Evolutionary conservation across 2,888 invertebrate species (phyloP), one percentile per base, ranked within the genome.

Genomic region (Tuta absoluta): DNA sequence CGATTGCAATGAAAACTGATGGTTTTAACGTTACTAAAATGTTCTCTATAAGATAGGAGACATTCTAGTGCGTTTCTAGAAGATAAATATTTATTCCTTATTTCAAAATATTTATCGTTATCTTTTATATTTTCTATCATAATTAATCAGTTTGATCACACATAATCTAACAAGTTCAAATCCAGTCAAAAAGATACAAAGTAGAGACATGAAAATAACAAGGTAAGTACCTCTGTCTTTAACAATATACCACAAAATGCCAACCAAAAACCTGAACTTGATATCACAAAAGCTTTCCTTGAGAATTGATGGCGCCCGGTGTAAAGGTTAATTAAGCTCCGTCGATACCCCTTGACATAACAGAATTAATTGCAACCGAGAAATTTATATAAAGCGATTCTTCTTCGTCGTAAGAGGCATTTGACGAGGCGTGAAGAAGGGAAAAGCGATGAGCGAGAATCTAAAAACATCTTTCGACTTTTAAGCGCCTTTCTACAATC

Each of bases 351-450:
- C 80, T 80, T 79, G 80, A 84, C 81, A 84, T 82, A 83, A 84
- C 82, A 77, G 72, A 82, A 89, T 88, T 88, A 89, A 89, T 88
- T 84, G 86, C 81, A 82, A 76, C 74, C 62, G 73, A 80, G 81
- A 86, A 80, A 89, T 87, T 87, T 88, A 85, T 87, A 86, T 85
- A 81, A 82, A 83, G 81, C 82, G 76, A 88, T 89, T 86, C 86
- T 84, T 87, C 86, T 86, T 84, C 78, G 69, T 75, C 77, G 79
- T 80, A 84, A 86, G 85, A 84, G 82, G 82, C 81, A 78, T 82
- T 84, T 80, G 78, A 74, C 72, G 62, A 63, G 59, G 45, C 33
- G n/a, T 62, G 65, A 76, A 3, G 56, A 72, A 78, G 71, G 63
- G 53, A 72, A 11, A 65, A 65, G 73, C 64, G 65, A 41, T 33